Evolutionary conservation across 2,797 vertebrate species (phyloP), one percentile per base, ranked within the genome.

Genomic region (Vultur gryphus): DNA sequence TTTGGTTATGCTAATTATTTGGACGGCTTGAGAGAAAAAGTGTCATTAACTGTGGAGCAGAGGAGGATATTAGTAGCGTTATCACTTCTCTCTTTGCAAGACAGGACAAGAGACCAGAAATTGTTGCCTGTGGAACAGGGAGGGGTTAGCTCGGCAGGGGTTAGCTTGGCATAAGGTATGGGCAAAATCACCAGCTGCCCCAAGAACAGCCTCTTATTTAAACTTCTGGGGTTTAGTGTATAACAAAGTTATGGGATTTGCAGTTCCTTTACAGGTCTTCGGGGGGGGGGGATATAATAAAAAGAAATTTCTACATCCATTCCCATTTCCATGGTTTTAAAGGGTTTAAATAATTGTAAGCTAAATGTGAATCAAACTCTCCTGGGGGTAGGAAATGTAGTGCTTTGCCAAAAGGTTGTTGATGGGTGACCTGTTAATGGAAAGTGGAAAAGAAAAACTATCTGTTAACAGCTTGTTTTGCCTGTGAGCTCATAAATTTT

Each of bases 1-100:
- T 92, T 83, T 62, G 35, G 26, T 87, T 85, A 58, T 89, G n/a
- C 65, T 87, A 92, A 73, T 90, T 93, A 72, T 92, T 85, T 96
- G 84, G 43, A 79, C 93, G 61, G 19, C 46, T 95, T 89, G 59
- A 70, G 67, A 92, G 46, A 95, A 94, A 93, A 89, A 20, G 48
- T 59, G 31, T 49, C 25, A 39, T 85, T 84, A 82, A 66, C 59
- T 59, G 39, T 49, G n/a, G 35, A 84, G 55, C 75, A 87, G 25
- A 77, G 61, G 20, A 78, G 12, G 29, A 5, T 67, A 29, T 87
- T 73, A 66, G 55, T 75, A 90, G 89, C 35, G 21, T 91, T 64
- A 67, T 43, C 71, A 17, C 44, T 85, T 51, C 52, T 87, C 8
- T 54, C 43, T 69, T 49, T 62, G 67, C 39, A 66, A 64, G 43